Base-by-base conservation (phyloP, 2,797 vertebrate genomes). In the Phalanger gymnotis region DNA sequence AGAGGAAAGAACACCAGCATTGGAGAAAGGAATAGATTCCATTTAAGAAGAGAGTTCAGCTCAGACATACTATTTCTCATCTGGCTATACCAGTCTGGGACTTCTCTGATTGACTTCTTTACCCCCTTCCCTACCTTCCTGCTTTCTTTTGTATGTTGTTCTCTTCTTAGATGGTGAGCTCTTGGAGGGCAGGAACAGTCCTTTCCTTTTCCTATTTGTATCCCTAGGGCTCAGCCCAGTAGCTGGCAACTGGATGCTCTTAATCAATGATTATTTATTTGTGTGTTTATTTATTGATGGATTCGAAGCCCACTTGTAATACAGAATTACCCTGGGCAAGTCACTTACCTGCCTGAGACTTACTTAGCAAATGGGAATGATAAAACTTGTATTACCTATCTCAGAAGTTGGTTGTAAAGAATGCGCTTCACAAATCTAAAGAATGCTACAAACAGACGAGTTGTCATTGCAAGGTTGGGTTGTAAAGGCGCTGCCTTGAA, bases 121-220 rank as follows among this genome's bases (percentile, higher is more conserved):
- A n/a, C 5, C 19, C 0, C n/a, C 19, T 9, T 53, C 3, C 51
- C 31, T 27, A 1, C 31, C 19, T 19, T 14, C 31, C 31, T 54
- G n/a, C 34, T 56, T 30, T 93, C n/a, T 56, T 91, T 91, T 51
- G 89, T 40, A 55, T 89, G 56, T 95, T 54, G 53, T 89, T 93
- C 22, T 97, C 5, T 90, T 94, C 96, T 54, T 53, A 61, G 61
- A n/a, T n/a, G 19, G 14, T 19, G 16, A 66, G 34, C 14, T 66
- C 5, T 34, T 19, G 14, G 61, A 66, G 61, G 61, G 13, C 34
- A 66, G 1, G 5, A 5, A 16, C 14, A n/a, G 14, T 34, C 34
- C 19, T 66, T 66, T n/a, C 31, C n/a, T 66, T 66, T 11, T 66
- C 58, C 34, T 66, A 66, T 66, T n/a, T 34, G 34, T n/a, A 34